Base-by-base conservation (phyloP, 2,113 vertebrate genomes). In the Motacilla tschutschensis region DNA sequence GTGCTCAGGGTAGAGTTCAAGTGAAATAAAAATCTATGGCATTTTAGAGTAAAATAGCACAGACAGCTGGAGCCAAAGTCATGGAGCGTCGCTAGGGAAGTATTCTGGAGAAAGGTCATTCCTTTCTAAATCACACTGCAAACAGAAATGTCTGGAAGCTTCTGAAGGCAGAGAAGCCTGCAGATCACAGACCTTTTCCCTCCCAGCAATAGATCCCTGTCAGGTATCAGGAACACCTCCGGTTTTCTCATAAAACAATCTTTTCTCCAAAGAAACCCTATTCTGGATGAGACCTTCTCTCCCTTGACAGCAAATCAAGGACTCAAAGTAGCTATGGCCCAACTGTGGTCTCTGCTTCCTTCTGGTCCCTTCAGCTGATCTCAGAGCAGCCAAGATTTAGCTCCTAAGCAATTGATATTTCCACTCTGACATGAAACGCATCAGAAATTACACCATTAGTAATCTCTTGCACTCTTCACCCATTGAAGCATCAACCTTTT, bases 71-170 rank as follows among this genome's bases (percentile, higher is more conserved):
- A 86, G 55, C 35, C 73, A 78, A 67, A 89, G 31, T 18, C 64
- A 59, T 0, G 1, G 24, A 66, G 43, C 47, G 33, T 26, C 0
- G 0, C 33, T 65, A 1, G 0, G 59, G 47, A 79, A 54, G 8
- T 24, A 9, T 35, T 46, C 71, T 26, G 29, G 26, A 70, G 73
- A 83, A 85, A 74, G 40, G 40, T 66, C 53, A 51, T 44, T 84
- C 31, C 38, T 74, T 63, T 57, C 70, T 41, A 53, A 85, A 35
- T 6, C 4, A 0, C 25, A 36, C 60, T 44, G 51, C 29, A 40
- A 82, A 59, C 35, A 82, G 40, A 43, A 50, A 44, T 8, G 6
- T 29, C 63, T 31, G 40, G 6, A 65, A 62, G 18, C 41, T 82
- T 79, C 73, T 31, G 64, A 73, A 66, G 67, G 19, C 67, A 76